A percentile compares a stretch with the other conserved stretches of the same genome.
Evolutionary conservation across 1,140 invertebrate species (phyloP).

Genomic region (Eupristina koningsbergeri): DNA sequence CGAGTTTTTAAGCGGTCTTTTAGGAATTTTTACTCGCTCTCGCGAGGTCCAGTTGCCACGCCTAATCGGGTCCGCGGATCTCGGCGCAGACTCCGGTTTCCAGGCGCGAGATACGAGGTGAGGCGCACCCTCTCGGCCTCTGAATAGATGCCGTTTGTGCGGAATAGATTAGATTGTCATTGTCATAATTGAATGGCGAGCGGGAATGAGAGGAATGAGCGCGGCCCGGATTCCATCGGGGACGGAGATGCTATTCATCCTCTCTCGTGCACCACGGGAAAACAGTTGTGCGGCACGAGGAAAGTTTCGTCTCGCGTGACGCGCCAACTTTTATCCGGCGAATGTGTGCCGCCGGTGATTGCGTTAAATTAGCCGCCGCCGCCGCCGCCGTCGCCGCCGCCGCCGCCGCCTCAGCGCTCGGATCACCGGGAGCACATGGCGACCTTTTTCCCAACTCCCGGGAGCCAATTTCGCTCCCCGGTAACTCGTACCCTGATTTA

Average conservation of each 20-base stretch:
- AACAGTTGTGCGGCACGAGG: constrained; percentile 17
- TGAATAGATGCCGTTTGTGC: not conserved
- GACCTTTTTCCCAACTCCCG: too few relatives aligned
- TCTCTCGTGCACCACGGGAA: not conserved
- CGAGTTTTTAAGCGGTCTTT: too few relatives aligned
- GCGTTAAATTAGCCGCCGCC: not conserved
- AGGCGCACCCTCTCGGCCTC: not conserved
- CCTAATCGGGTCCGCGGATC: constrained; percentile 14
- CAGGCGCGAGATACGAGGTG: not conserved
- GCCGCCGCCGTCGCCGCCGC: too few relatives aligned
- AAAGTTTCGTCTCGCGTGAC: constrained; percentile 32
- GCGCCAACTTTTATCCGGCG: constrained; percentile 4
- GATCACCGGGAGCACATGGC: too few relatives aligned
- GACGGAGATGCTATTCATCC: constrained; percentile 13
- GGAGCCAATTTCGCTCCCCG: not conserved
- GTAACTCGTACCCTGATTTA: not conserved
- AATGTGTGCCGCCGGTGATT: constrained; percentile 39
- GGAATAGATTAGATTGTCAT: constrained; percentile 44
- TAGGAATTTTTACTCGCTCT: not conserved
- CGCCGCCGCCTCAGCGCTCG: too few relatives aligned
- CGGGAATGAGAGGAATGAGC: constrained; percentile 19
- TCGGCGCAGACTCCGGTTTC: constrained; percentile 2
- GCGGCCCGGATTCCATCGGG: constrained; percentile 39
- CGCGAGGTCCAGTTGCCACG: constrained; percentile 19
- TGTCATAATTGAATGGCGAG: constrained; percentile 46